phyloP scores from a whole-genome alignment of 1,140 invertebrate species.

The Cotesia chilonis region DNA sequence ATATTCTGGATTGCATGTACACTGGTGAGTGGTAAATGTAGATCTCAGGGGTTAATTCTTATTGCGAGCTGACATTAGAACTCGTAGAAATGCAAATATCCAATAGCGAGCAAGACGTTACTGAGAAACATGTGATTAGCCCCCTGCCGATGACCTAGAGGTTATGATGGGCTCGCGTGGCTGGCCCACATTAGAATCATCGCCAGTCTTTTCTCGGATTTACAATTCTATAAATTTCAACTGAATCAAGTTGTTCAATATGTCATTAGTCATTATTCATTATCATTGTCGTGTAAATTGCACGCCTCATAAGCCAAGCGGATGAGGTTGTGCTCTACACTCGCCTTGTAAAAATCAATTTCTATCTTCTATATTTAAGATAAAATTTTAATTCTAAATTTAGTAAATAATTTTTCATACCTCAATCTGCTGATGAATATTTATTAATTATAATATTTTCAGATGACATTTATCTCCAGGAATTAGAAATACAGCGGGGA shows the following conservation, averaged over 20 bases:
- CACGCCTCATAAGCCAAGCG: too few relatives aligned
- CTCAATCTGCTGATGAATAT: too few relatives aligned
- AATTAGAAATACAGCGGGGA: too few relatives aligned
- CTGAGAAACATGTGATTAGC: constrained; percentile 46
- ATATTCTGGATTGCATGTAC: constrained; percentile 20
- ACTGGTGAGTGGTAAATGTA: too few relatives aligned
- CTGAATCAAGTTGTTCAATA: not conserved
- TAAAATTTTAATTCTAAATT: too few relatives aligned
- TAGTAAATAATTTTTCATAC: too few relatives aligned
- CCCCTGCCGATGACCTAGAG: constrained; percentile 51
- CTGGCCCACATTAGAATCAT: constrained; percentile 57
- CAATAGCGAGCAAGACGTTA: constrained; percentile 31
- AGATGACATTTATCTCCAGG: too few relatives aligned
- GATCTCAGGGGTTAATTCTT: too few relatives aligned
- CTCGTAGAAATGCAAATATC: constrained; percentile 55
- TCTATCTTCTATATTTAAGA: too few relatives aligned
- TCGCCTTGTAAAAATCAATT: too few relatives aligned
- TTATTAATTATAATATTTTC: too few relatives aligned
- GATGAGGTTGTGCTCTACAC: too few relatives aligned
- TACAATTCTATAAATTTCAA: constrained; percentile 51
- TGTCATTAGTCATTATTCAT: constrained; percentile 26
- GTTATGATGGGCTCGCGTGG: constrained; percentile 64
- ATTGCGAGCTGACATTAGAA: constrained; percentile 33
- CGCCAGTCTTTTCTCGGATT: constrained; percentile 41
- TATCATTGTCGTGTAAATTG: constrained; percentile 13